Conservation (phyloP, 2,797 vertebrate genomes). For the Lepilemur septentrionalis region DNA sequence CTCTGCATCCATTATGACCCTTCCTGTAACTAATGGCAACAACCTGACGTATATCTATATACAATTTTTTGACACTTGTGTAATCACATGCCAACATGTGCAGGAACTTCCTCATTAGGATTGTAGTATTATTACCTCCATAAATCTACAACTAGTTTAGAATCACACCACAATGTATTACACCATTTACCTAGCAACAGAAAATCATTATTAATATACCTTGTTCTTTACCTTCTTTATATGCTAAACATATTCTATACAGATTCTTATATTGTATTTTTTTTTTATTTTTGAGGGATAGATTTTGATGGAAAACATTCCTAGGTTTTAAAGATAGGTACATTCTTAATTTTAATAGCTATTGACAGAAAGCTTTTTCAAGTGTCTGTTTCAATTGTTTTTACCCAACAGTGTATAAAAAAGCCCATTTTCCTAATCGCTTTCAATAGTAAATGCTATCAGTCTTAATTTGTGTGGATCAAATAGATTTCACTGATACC, state of each 20-base stretch:
- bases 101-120: neutral
- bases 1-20: neutral
- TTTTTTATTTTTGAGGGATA: neutral
- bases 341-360: neutral
- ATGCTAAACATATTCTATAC: neutral
- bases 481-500: neutral
- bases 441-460: neutral
- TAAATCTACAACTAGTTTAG: neutral
- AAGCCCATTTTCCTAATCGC: neutral
- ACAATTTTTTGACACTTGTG: neutral
- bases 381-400: neutral
- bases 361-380: neutral
- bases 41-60: neutral
- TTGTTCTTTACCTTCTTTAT: neutral
- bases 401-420: neutral
- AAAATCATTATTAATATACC: neutral
- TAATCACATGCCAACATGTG: neutral
- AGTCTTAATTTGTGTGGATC: neutral
- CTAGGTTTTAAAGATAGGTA: neutral
- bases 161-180: neutral
- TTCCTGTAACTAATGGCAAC: neutral
- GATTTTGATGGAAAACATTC: neutral
- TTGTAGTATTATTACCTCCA: neutral
- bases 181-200: neutral
- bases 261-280: neutral